Base-by-base conservation (phyloP, 2,888 invertebrate genomes). In the Leptogaster cylindrica region DNA sequence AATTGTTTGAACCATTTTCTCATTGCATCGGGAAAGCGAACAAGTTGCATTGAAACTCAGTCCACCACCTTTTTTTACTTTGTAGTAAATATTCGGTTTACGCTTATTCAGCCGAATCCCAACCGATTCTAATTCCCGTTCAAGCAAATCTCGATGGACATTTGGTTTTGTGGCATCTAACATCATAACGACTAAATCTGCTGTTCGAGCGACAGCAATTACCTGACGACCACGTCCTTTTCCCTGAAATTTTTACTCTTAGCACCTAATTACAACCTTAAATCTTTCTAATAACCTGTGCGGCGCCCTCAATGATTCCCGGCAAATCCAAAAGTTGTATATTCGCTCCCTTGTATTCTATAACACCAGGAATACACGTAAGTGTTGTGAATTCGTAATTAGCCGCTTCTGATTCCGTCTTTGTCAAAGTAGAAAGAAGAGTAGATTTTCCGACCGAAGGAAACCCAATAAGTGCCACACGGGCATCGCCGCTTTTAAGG, bases 241-340 rank as follows among this genome's bases (percentile, higher is more conserved):
- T 72, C 93, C 93, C 80, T 86, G 58, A 7, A 71, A 39, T 20
- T 16, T 2, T 7, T 36, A 20, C 12, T 20, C 48, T 65, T 18
- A 20, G 10, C 16, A 31, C 12, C 4, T 33, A 20, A 14, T 36
- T 14, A 36, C 18, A 14, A 12, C 18, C 12, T n/a, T 14, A 23
- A 41, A 7, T 3, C 16, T 52, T 6, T 41, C 7, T 33, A 39
- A 44, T 27, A 71, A 76, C 77, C 74, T 94, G 97, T 1, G 98
- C 91, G 71, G 99, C 99, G 68, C 99, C 99, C 85, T 99, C 99
- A 79, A 99, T 99, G 79, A 99, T 99, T 78, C 99, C 99, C 67
- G 99, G 99, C 78, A 99, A 86, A 87, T 99, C 99, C 0, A 99
- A 87, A 71, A 99, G 84, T 79, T 99, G 99, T 78, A 99, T 98